Conservation (phyloP, 2,113 vertebrate species). For the Connochaetes taurinus region DNA sequence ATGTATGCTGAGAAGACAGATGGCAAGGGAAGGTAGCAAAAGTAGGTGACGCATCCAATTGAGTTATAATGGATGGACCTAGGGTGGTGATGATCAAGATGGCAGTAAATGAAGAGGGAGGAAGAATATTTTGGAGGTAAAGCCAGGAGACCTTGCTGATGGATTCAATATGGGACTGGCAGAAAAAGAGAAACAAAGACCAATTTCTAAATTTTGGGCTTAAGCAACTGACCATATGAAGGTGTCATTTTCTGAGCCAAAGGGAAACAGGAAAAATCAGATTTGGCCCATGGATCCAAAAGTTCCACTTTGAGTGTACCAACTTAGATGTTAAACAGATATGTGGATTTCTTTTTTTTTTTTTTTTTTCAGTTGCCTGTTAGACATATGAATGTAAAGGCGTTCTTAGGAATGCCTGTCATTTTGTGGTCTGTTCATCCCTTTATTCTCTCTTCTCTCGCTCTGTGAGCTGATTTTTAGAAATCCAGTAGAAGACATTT, state of each 20-base stretch:
- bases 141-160: background rate
- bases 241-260: background rate
- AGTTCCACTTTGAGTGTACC: background rate
- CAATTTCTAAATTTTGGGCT: background rate
- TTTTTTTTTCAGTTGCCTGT: background rate
- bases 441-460: background rate
- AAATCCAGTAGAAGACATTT: background rate
- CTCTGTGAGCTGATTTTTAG: background rate
- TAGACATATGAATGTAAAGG: background rate
- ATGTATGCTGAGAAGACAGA: background rate
- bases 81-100: background rate
- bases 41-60: background rate
- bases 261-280: background rate
- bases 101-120: background rate
- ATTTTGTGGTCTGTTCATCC: background rate
- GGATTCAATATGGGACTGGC: background rate
- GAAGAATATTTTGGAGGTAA: background rate
- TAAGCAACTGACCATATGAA: background rate
- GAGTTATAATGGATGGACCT: background rate
- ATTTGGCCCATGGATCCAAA: background rate
- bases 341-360: background rate
- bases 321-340: background rate
- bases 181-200: background rate
- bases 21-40: background rate
- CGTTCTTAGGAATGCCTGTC: background rate